Base-by-base conservation (phyloP, 2,888 invertebrate genomes). In the Patella depressa region DNA sequence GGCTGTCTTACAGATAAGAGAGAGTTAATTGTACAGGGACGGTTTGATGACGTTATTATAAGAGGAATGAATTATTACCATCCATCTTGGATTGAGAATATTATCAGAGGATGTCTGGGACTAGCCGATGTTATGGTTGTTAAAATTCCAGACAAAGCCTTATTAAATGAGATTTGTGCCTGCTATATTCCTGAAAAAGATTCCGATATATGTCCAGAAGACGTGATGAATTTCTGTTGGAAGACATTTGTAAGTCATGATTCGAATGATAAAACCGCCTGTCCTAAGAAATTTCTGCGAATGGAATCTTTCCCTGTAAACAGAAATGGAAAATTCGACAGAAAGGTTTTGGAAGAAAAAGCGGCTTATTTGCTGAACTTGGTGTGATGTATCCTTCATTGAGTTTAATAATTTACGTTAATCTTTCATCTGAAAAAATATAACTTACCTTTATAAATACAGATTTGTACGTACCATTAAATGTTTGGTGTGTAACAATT, bases 11-110 rank as follows among this genome's bases (percentile, higher is more conserved):
- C 57, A n/a, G 53, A 65, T 0, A 17, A 75, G 4, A 78, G 76
- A 0, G 53, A 71, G 2, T 71, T 80, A 19, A 77, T 71, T 24
- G 73, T 80, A 15, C 9, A 75, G 15, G 74, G 80, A 15, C 72
- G 80, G 24, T 53, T 45, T 15, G 53, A 19, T 1, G 77, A 77
- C 57, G 73, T 34, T 53, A 80, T 80, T 72, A 59, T 59, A 34
- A 70, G 75, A 11, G 79, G 75, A 12, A 71, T 53, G 15, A 54
- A 57, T 69, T 53, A 73, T 19, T 53, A 75, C 12, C 72, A 80
- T 29, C 80, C 80, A 1, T 73, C 65, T 17, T 78, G 75, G 77
- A 55, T 80, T 65, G 80, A 80, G 54, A 17, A 59, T 11, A 59
- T 74, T 12, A 75, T 80, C 73, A 72, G 45, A 74, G 53, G 70